Base-by-base conservation (phyloP, 1,140 invertebrate genomes). In the Euura saliciscinereae region DNA sequence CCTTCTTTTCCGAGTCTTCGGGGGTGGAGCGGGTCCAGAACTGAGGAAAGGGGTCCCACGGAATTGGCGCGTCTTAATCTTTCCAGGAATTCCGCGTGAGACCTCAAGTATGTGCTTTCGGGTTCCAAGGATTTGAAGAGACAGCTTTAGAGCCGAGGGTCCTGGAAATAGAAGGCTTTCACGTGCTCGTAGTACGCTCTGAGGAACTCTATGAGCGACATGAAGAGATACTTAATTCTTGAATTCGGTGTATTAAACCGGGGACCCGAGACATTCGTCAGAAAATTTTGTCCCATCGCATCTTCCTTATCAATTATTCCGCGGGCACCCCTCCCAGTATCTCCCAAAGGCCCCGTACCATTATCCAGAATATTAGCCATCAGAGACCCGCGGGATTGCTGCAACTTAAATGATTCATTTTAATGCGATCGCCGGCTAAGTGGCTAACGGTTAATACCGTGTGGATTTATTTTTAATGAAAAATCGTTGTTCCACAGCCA, bases 321-420 rank as follows among this genome's bases (percentile, higher is more conserved):
- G 28, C 28, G 28, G 28, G 28, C 28, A 28, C 28, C 28, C 28
- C 28, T 28, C 28, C 28, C 28, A 28, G 28, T 28, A 28, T 65
- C 68, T 74, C 46, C 64, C 73, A 79, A 76, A 75, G 78, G 81
- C 76, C 81, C 85, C 83, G 78, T 85, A 79, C 83, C 82, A 86
- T 87, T 87, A 86, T 84, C 82, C 81, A 75, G 83, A 28, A 85
- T 87, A 87, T 87, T 87, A 86, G 85, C 85, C 85, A 85, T 86
- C 80, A 79, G 84, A 79, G 83, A 85, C 78, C 80, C 84, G 76
- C 83, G 84, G 84, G 86, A 86, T 86, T 86, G 80, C 85, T 83
- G 82, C 84, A 82, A 86, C 84, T 87, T 84, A 81, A 86, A 86
- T 86, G 86, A 86, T 86, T 86, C 86, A 84, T 86, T 86, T 84